Base-by-base conservation (phyloP, 2,888 invertebrate species). In the Drosophila kuntzei region DNA sequence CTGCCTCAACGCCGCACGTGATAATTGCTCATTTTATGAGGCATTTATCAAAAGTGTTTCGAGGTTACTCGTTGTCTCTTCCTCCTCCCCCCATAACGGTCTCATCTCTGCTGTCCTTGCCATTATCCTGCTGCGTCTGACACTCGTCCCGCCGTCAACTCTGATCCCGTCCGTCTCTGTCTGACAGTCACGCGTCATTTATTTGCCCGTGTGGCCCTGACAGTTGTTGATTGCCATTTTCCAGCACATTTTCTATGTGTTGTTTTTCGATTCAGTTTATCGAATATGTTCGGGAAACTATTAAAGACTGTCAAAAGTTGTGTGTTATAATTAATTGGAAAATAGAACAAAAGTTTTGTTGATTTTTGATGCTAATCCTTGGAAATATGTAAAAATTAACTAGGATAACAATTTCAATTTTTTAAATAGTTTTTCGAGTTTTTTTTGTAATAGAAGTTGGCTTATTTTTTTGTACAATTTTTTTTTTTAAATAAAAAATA, bases 1-100 rank as follows among this genome's bases (percentile, higher is more conserved):
- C 69, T 71, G 71, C 57, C 67, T 64, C 54, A 47, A 20, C 72
- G 77, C 68, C 72, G 89, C 88, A 89, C 88, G 86, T 87, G 89
- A 87, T 87, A 87, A 87, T 87, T 87, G 86, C 89, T 86, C 81
- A 86, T 89, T 86, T 86, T 86, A 88, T 86, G 89, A 80, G 60
- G 87, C 89, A 89, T 86, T 89, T 89, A 78, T 86, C 89, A 88
- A 86, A 89, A 78, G 77, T 79, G 64, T 66, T 64, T 63, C 76
- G 66, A 79, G 71, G 44, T 29, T n/a, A 12, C n/a, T 54, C 41
- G 12, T 16, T 34, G 16, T 49, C 39, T 16, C 55, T 11, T 49
- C 50, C 50, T 22, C 2, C 66, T 43, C 51, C 27, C 20, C 18
- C 18, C n/a, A n/a, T n/a, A n/a, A n/a, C n/a, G n/a, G n/a, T 11